Percentiles rank a stretch among this genome's conserved stretches.
Conservation (phyloP, 2,797 vertebrate genomes). For the Sciurus carolinensis region DNA sequence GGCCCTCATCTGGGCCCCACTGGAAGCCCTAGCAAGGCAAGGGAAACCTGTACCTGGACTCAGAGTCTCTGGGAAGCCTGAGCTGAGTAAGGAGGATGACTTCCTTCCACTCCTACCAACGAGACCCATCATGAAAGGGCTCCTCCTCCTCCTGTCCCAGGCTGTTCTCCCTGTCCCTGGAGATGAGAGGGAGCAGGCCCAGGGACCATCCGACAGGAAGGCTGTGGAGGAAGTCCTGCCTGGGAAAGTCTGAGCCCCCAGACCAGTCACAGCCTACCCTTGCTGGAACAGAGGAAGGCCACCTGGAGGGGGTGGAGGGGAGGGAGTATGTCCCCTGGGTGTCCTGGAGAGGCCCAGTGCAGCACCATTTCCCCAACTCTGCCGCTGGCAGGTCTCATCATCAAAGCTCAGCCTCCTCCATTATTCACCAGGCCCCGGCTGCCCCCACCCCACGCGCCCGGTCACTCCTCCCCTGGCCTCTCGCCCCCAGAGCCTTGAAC, state of each 20-base stretch:
- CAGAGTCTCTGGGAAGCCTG: neutral
- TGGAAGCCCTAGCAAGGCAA: neutral
- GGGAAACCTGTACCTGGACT: neutral
- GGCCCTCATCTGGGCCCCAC: no score
- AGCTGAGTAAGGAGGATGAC: neutral
- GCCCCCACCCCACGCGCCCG: accelerated
- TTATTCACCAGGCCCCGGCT: neutral
- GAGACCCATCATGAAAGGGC: no score
- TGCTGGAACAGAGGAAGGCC: neutral
- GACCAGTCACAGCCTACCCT: neutral
- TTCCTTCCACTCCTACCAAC: neutral
- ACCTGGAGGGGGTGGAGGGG: neutral
- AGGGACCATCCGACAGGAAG: neutral
- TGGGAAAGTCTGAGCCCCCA: neutral
- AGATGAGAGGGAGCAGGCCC: neutral
- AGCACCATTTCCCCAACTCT: neutral
- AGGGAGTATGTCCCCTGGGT: neutral
- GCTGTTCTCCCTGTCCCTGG: neutral
- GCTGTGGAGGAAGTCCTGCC: neutral
- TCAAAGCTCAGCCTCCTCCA: conserved; percentile 41
- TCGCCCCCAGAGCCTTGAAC: neutral
- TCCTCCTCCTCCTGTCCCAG: no score
- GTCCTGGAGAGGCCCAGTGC: neutral
- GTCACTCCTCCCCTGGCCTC: neutral
- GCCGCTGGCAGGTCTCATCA: neutral